A percentile compares a stretch with the other conserved stretches of the same genome.
These are phyloP conservation scores for Tetrax tetrax DNA, from an alignment of 2,113 vertebrate genomes.

Conservation along the genomic window DNA sequence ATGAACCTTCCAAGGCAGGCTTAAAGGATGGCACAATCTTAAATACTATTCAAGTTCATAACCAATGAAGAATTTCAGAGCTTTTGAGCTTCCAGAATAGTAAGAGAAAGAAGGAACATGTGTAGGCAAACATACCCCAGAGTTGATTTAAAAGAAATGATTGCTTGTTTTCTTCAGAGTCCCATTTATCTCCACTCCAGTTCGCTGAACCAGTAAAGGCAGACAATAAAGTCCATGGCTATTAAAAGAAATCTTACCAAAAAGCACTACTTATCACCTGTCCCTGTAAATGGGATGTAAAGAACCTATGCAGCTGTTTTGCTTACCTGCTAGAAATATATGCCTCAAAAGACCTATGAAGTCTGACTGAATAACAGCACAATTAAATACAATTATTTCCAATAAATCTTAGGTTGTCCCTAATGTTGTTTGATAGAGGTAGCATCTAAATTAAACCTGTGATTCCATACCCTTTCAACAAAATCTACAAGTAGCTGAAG, in stretches of 20 bases:
- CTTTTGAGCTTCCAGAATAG: background rate
- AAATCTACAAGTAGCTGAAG: background rate
- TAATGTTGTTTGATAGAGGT: background rate
- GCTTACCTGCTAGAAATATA: background rate
- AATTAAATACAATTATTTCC: background rate
- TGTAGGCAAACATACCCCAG: background rate
- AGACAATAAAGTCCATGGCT: background rate
- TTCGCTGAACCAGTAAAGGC: background rate
- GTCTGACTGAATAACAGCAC: background rate
- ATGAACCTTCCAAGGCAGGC: background rate
- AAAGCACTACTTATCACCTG: background rate
- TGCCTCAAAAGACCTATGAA: background rate
- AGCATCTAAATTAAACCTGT: background rate
- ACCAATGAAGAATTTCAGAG: background rate
- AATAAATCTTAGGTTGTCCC: background rate
- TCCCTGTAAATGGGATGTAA: background rate
- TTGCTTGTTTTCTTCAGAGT: background rate
- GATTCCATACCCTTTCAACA: background rate
- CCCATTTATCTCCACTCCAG: background rate
- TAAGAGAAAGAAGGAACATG: background rate
- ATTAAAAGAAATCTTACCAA: background rate
- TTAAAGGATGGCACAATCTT: background rate
- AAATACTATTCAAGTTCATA: background rate
- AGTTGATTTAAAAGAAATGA: background rate
- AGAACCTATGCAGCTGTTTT: background rate